Base-by-base conservation (phyloP, 2,113 vertebrate genomes). In the Boulengeromyrus knoepffleri region DNA sequence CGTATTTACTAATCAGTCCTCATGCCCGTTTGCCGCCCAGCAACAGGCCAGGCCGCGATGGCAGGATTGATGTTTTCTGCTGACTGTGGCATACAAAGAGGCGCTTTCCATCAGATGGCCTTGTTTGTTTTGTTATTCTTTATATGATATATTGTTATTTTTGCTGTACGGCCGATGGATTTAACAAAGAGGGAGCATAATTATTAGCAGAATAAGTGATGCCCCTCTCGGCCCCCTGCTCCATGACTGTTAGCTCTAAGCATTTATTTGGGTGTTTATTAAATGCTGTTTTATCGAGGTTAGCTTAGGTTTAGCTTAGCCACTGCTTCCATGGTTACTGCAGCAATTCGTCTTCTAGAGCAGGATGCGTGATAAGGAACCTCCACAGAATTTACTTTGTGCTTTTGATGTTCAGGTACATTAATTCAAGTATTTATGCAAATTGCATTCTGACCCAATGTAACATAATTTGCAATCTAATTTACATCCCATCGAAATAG, bases 371-470 rank as follows among this genome's bases (percentile, higher is more conserved):
- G 74, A 80, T 80, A 80, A 80, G 74, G 36, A 80, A 42, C 36
- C 74, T 80, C 36, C 17, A 19, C 36, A 19, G 17, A 39, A 80
- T 80, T 39, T 42, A 80, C 74, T 80, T 42, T 42, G 36, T 80
- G 74, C 74, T 80, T 39, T 80, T 80, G 74, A 80, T 80, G 74
- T 80, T 80, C 74, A 80, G 74, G 36, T 80, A 42, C 74, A 80
- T 80, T 80, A 80, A 42, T 80, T 80, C 74, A 80, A 80, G 4
- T 80, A 80, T 80, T 80, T 80, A 80, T 80, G 74, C 74, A 80
- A 80, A 80, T 80, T 80, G 36, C 74, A 80, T 80, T 80, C 31
- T 39, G 36, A 80, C 36, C 74, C 74, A 42, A 42, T 80, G 74
- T 42, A 80, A 80, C 74, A 80, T 80, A 42, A 80, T 80, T 80